phyloP scores from a whole-genome alignment of 2,113 vertebrate genomes.

The Oncorhynchus mykiss region DNA sequence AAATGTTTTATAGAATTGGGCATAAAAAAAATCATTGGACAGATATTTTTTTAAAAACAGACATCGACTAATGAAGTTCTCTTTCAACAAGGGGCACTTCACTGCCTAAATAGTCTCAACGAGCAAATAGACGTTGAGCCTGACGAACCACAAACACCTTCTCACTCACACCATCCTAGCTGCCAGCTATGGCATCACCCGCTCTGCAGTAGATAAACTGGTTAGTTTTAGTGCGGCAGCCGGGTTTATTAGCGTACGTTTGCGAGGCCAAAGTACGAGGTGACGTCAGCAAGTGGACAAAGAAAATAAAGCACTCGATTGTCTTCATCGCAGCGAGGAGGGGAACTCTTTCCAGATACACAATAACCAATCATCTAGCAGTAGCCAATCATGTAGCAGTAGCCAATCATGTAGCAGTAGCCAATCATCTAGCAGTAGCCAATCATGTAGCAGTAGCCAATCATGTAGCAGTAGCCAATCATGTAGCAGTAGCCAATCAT shows the following conservation, averaged over 20 bases:
- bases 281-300: background rate
- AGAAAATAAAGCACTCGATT: constrained; percentile 22
- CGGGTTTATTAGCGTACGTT: background rate
- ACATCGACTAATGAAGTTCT: background rate
- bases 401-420: too few species aligned
- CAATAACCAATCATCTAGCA: too few species aligned
- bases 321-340: background rate
- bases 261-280: constrained; percentile 17
- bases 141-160: background rate
- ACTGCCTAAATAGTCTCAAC: background rate
- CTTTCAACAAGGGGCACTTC: background rate
- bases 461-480: too few species aligned
- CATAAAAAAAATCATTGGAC: background rate
- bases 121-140: background rate
- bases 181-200: background rate
- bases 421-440: too few species aligned
- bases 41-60: background rate
- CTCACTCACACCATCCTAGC: background rate
- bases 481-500: too few species aligned
- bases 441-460: too few species aligned
- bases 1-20: background rate
- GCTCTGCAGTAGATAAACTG: background rate
- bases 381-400: too few species aligned
- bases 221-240: background rate
- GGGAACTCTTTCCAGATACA: background rate